phyloP scores from a whole-genome alignment of 2,797 vertebrate species.

The Lycodopsis pacificus region DNA sequence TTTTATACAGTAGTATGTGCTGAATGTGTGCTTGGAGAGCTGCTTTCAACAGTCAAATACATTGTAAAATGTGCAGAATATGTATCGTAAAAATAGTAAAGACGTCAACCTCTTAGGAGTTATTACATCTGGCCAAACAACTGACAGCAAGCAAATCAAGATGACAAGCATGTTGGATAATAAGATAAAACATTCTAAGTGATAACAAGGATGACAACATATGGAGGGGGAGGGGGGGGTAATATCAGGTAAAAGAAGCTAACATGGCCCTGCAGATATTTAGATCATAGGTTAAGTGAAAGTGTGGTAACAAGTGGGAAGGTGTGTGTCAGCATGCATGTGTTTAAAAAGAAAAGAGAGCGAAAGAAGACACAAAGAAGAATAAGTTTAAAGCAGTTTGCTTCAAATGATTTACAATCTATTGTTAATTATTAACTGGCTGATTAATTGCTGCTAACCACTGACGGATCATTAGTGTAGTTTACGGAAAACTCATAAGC shows the following conservation, averaged over 20 bases:
- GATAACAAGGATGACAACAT: conserved; percentile 3
- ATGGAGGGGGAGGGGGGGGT: neutral
- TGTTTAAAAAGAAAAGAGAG: neutral
- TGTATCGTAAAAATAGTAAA: neutral
- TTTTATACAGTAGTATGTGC: neutral
- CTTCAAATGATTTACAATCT: neutral
- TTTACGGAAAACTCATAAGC: neutral
- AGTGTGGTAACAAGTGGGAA: conserved; percentile 8
- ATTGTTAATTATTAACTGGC: neutral
- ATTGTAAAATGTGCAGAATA: neutral
- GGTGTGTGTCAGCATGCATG: conserved; percentile 1
- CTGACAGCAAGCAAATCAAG: neutral
- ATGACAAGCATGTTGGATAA: neutral
- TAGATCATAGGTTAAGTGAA: neutral
- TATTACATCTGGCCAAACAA: neutral
- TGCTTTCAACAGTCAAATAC: neutral
- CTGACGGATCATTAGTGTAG: neutral
- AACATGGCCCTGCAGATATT: neutral
- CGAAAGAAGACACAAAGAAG: neutral
- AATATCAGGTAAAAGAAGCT: conserved; percentile 1
- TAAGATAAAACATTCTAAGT: neutral
- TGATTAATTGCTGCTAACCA: neutral
- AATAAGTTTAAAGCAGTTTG: neutral
- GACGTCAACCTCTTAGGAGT: neutral
- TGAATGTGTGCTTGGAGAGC: neutral